Evolutionary conservation across 1,140 invertebrate species (phyloP).

Genomic region (Brachionus rotundiformis): DNA sequence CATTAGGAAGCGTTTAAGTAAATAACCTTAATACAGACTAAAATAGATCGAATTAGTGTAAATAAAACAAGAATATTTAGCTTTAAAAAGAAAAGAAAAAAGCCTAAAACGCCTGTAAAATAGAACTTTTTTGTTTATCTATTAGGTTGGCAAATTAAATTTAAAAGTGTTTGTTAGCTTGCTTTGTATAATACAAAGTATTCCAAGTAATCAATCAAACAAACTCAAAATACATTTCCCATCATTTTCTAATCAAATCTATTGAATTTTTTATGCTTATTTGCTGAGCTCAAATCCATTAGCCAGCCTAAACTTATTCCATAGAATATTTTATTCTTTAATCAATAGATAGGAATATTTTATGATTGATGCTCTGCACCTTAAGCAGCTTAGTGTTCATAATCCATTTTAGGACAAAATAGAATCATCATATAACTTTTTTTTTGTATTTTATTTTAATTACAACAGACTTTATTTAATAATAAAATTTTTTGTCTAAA

Average conservation of each 20-base stretch:
- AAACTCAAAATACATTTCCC: not conserved
- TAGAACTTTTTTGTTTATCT: slow-evolving; percentile 3
- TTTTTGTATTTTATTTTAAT: too few species aligned
- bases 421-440: not conserved
- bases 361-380: slow-evolving; percentile 11
- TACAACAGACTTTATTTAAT: not conserved
- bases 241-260: not conserved
- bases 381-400: not conserved
- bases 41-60: not conserved
- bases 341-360: slow-evolving; percentile 15
- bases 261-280: slow-evolving; percentile 10
- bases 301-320: slow-evolving; percentile 10
- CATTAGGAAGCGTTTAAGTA: slow-evolving; percentile 18
- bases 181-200: not conserved
- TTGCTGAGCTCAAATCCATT: not conserved
- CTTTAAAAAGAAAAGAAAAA: not conserved
- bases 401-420: slow-evolving; percentile 1
- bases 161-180: not conserved
- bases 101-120: not conserved
- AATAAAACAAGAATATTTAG: not conserved
- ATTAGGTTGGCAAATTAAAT: not conserved
- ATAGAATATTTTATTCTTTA: not conserved
- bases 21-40: not conserved
- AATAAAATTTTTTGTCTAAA: not conserved
- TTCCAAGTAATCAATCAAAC: slow-evolving; percentile 5